phyloP scores from a whole-genome alignment of 1,140 invertebrate genomes.

The Aphelinus atriplicis region DNA sequence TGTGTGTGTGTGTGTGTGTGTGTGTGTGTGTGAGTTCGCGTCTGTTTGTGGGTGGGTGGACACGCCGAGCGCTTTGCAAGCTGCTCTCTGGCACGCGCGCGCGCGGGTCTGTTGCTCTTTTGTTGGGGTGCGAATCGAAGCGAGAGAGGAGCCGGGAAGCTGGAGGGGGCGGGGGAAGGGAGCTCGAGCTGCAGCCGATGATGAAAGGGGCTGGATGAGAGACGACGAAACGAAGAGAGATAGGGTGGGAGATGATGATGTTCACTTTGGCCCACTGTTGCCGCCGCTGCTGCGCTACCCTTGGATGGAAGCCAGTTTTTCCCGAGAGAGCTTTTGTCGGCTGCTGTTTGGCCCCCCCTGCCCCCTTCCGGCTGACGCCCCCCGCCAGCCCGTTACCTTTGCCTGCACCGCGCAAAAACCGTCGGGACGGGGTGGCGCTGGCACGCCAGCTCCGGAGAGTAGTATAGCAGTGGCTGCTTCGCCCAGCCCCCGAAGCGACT shows the following conservation, averaged over 20 bases:
- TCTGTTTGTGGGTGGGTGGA: slow-evolving; percentile 40
- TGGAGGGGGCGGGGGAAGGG: background rate
- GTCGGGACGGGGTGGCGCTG: no score
- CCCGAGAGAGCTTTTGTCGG: slow-evolving; percentile 13
- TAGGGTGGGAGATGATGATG: slow-evolving; percentile 17
- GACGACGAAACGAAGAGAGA: background rate
- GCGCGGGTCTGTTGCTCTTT: slow-evolving; percentile 15
- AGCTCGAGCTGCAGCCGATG: background rate
- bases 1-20: no score
- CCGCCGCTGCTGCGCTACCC: background rate
- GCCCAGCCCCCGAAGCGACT: no score
- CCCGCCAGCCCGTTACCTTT: no score
- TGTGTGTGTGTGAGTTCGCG: no score
- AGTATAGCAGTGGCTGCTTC: no score
- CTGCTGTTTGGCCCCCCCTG: background rate
- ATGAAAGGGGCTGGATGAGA: background rate
- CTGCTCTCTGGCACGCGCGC: background rate
- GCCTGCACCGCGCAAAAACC: no score
- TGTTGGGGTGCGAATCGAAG: background rate
- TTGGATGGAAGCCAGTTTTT: slow-evolving; percentile 30
- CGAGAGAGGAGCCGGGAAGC: background rate
- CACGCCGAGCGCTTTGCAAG: no score
- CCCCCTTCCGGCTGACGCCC: background rate
- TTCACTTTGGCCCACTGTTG: slow-evolving; percentile 11
- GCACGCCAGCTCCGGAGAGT: no score